Conservation (phyloP, 2,113 vertebrate genomes). For the Parus major region DNA sequence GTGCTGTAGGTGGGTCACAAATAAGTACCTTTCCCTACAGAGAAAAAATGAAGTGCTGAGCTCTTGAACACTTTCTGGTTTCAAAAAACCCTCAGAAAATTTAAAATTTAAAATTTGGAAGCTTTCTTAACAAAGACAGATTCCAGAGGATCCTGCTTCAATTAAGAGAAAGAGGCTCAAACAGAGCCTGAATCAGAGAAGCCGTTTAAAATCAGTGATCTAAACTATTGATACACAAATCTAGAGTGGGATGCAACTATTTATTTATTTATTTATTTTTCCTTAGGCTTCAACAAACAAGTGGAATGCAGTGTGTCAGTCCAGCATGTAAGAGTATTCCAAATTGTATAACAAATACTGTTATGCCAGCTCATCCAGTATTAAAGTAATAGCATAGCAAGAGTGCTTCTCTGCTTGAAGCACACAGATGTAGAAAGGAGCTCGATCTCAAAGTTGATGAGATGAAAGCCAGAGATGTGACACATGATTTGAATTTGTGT, state of each 20-base stretch:
- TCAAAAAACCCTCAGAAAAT: accelerated
- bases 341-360: neutral
- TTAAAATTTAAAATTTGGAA: neutral
- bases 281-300: neutral
- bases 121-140: neutral
- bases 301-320: neutral
- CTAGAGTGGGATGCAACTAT: neutral
- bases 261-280: neutral
- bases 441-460: neutral
- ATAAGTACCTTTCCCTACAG: neutral
- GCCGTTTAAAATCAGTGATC: neutral
- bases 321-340: neutral
- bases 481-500: neutral
- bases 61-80: neutral
- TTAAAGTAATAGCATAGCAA: neutral
- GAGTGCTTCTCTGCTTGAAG: slow-evolving; percentile 12
- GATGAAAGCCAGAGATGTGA: neutral
- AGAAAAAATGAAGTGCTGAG: neutral
- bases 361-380: neutral
- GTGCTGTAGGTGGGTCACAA: neutral
- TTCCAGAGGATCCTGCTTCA: neutral
- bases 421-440: neutral
- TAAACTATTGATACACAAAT: neutral
- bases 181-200: neutral
- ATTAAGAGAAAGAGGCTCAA: neutral